Base-by-base conservation (phyloP, 2,113 vertebrate genomes). In the Theropithecus gelada region DNA sequence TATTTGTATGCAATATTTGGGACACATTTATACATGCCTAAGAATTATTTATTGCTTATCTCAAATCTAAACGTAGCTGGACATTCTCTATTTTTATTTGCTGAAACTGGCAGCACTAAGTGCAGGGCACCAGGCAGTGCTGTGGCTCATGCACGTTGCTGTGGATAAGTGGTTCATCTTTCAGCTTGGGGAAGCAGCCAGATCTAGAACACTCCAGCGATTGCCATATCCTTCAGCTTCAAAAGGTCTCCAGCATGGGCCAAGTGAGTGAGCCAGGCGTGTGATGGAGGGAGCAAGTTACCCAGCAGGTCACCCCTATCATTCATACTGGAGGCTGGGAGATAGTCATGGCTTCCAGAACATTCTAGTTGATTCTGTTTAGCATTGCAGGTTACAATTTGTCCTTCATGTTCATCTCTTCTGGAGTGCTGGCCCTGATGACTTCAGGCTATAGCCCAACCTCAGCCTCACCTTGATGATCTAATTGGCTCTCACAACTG, bases 101-200 rank as follows among this genome's bases (percentile, higher is more conserved):
- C 68, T 87, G 23, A 78, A 25, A 52, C 82, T 20, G 25, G 22
- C 23, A 68, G 14, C 16, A 25, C 18, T 48, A 8, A 48, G 20
- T 6, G 13, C 16, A 27, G 50, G 27, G 23, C 35, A 18, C 5
- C 70, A 32, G 55, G n/a, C 18, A 32, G 59, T 50, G 30, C 2
- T 76, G 78, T 32, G 40, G 40, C 27, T 32, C 9, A 2, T 2
- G 6, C 2, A 10, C 11, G 1, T 1, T 35, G 6, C 6, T 23
- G 50, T 32, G 32, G 25, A 57, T 17, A 13, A 9, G 18, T 52
- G 45, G n/a, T n/a, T 72, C n/a, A 48, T 3, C 3, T 18, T 59
- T 43, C 1, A 0, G 27, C 20, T 0, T 8, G 3, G 9, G 45
- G 6, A n/a, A 43, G 23, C 22, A 9, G n/a, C 13, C 20, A 45